phyloP scores from a whole-genome alignment of 2,888 invertebrate species.

The Apoda limacodes region DNA sequence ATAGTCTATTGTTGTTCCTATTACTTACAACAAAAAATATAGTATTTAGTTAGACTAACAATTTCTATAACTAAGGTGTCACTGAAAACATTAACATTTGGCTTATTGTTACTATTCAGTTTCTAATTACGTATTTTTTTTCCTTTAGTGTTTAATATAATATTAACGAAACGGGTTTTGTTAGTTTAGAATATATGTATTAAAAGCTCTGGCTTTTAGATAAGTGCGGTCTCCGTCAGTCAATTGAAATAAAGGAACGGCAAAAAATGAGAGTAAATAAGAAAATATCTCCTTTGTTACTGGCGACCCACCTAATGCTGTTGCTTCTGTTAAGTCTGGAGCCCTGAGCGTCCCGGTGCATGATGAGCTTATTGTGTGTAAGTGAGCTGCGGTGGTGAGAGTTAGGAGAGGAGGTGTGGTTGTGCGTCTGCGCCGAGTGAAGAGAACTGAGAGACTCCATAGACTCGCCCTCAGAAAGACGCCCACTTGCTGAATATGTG shows the following conservation, averaged over 20 bases:
- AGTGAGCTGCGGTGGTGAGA: conserved; percentile 75
- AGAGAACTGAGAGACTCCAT: conserved; percentile 85
- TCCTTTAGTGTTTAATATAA: no score
- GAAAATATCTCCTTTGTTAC: conserved; percentile 6
- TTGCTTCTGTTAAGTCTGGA: conserved; percentile 88
- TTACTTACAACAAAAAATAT: no score
- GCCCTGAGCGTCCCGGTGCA: conserved; percentile 70
- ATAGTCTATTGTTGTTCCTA: no score
- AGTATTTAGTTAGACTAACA: no score
- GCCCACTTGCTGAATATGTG: conserved; percentile 78
- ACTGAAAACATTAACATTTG: no score
- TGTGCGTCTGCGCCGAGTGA: conserved; percentile 80
- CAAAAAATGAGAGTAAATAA: neutral
- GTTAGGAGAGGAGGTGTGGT: conserved; percentile 78
- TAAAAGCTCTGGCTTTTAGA: no score
- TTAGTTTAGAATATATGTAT: no score
- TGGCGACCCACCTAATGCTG: conserved; percentile 83
- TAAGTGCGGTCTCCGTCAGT: neutral
- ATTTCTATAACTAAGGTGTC: no score
- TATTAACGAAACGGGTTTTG: no score
- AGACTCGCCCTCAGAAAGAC: conserved; percentile 91
- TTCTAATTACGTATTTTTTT: no score
- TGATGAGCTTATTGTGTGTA: conserved; percentile 72
- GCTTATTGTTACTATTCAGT: no score
- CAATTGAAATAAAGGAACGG: neutral